Conservation (phyloP, 30 jellyfish, hydroid and myxozoan species). For the Aurelia sp. region DNA sequence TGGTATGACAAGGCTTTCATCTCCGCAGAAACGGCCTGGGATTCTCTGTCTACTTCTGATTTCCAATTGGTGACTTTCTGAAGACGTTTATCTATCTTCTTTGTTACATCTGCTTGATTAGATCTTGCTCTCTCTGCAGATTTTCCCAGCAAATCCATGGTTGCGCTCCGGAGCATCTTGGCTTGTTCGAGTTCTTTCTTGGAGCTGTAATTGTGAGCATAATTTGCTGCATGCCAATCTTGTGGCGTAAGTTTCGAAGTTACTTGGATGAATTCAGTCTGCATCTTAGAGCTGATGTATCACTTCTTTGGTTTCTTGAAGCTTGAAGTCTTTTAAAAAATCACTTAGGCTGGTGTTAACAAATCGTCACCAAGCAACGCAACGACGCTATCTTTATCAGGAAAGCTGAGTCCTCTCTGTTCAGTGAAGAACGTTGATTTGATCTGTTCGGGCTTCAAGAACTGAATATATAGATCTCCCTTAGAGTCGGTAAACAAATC, state of each 20-base stretch:
- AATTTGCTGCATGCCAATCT: slow-evolving; percentile 72
- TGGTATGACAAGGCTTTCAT: slow-evolving; percentile 69
- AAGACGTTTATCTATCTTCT: slow-evolving; percentile 55
- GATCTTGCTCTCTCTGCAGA: slow-evolving; percentile 60
- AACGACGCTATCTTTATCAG: not conserved
- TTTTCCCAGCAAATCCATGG: slow-evolving; percentile 53
- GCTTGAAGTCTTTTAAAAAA: too few species aligned
- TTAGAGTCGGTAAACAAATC: slow-evolving; percentile 54
- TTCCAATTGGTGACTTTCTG: slow-evolving; percentile 65
- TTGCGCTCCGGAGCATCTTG: slow-evolving; percentile 53
- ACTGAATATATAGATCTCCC: slow-evolving; percentile 4
- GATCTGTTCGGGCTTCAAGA: not conserved
- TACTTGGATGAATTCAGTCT: slow-evolving; percentile 59
- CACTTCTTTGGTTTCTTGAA: too few species aligned
- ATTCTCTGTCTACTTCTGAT: slow-evolving; percentile 66
- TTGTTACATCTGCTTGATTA: slow-evolving; percentile 54
- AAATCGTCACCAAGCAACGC: slow-evolving; percentile 36
- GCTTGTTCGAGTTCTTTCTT: slow-evolving; percentile 64
- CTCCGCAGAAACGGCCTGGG: slow-evolving; percentile 69
- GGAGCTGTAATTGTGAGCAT: slow-evolving; percentile 63
- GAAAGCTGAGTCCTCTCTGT: not conserved
- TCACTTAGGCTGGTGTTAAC: slow-evolving; percentile 14
- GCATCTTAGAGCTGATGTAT: slow-evolving; percentile 35
- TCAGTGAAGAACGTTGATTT: not conserved
- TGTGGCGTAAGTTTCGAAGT: slow-evolving; percentile 69